Percentiles rank a stretch among this genome's conserved stretches.
Evolutionary conservation across 2,797 vertebrate species (phyloP).

Genomic region (Xenentodon cancila): DNA sequence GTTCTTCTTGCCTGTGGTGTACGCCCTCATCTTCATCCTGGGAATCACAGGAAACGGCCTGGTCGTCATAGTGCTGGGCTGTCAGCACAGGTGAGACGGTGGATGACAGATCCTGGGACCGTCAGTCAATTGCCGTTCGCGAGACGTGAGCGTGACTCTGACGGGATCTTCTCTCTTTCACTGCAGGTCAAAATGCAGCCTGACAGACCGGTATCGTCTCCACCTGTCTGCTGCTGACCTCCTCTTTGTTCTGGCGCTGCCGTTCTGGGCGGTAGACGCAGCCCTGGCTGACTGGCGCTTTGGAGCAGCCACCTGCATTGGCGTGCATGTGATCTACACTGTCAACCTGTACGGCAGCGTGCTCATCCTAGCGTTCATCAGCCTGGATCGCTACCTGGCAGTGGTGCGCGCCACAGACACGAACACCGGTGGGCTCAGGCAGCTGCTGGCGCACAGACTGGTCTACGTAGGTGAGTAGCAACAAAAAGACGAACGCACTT

Average conservation of each 20-base stretch:
- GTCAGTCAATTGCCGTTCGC: not conserved
- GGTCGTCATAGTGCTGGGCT: slow-evolving; percentile 96
- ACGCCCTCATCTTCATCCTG: slow-evolving; percentile 91
- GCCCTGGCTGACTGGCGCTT: slow-evolving; percentile 90
- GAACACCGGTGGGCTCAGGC: slow-evolving; percentile 89
- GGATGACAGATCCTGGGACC: not conserved
- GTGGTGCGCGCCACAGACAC: slow-evolving; percentile 96
- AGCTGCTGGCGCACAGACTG: slow-evolving; percentile 90
- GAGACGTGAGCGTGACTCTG: not conserved
- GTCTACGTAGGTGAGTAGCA: slow-evolving; percentile 90
- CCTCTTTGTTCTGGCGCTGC: slow-evolving; percentile 94
- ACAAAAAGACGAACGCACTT: too few relatives aligned
- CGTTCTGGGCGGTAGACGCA: slow-evolving; percentile 96
- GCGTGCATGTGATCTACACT: slow-evolving; percentile 95
- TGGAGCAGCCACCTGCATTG: slow-evolving; percentile 87
- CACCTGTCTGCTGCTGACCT: slow-evolving; percentile 96
- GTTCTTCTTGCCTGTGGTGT: slow-evolving; percentile 93
- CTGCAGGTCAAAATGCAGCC: slow-evolving; percentile 86
- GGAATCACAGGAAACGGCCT: slow-evolving; percentile 95
- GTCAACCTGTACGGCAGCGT: slow-evolving; percentile 98
- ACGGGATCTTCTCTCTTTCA: not conserved
- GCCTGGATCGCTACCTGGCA: slow-evolving; percentile 96
- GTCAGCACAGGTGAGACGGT: slow-evolving; percentile 86
- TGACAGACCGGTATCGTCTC: slow-evolving; percentile 95
- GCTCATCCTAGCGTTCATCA: slow-evolving; percentile 97